Evolutionary conservation across 2,113 vertebrate species (phyloP), one percentile per base, ranked within the genome.

Genomic region (Arvicanthis niloticus): DNA sequence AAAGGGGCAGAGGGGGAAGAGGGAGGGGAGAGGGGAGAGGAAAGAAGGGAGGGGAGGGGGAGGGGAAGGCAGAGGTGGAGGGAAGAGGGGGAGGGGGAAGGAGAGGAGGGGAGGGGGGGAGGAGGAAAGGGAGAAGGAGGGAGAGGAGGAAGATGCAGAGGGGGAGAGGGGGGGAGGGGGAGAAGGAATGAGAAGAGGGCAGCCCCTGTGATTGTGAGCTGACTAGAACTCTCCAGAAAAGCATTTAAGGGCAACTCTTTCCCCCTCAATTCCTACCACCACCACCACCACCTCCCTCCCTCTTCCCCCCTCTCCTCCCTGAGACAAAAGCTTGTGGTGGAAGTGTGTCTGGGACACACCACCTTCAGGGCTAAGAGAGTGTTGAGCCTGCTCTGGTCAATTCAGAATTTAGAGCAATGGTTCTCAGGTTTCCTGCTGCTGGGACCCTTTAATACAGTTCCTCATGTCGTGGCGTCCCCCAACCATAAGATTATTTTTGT

Each of bases 31-130:
- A 8, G 24, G 26, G 58, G 22, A 6, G 24, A 3, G 53, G 13
- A 12, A 15, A 15, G 60, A 62, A 8, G 60, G 24, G 22, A 21
- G 67, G 0, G 0, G 24, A 7, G 56, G 96, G 9, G 1, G 9
- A 5, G 17, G 13, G 3, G 56, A 19, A 17, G 56, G 16, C 1
- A 19, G 13, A 53, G 48, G 53, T 4, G 3, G 17, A 5, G 0
- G 0, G 1, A 1, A 4, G 0, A 21, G 3, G 60, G 95, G 6
- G 0, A 8, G n/a, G 3, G 5, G 15, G 19, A 17, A 15, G 16
- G 17, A 13, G 12, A 9, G 26, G 10, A 2, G 9, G 1, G 62
- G 11, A 10, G 24, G 11, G 62, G 24, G 26, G 3, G 62, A 29
- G 26, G 62, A 24, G 7, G 26, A 10, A 1, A 11, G 1, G 11